Evolutionary conservation across 2,797 vertebrate genomes (phyloP), one percentile per base, ranked within the genome.

Genomic region (Lithobates pipiens): DNA sequence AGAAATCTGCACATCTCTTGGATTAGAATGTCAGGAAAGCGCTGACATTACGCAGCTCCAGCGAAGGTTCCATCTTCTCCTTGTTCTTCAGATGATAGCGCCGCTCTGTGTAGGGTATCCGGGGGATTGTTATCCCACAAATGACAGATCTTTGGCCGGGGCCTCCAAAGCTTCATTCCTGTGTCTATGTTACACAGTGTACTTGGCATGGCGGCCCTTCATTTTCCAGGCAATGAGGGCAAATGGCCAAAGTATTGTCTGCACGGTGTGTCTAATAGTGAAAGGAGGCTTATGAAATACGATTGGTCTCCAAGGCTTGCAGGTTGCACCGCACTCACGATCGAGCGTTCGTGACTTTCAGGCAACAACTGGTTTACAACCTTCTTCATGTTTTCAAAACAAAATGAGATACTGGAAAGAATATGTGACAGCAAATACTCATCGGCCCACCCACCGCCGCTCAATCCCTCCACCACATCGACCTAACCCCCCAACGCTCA

Each of bases 131-230:
- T 93, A 89, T 83, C 78, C 89, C 76, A 83, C 85, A 75, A 21
- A 82, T 81, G 92, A 92, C 88, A 87, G 80, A 79, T 90, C 88
- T 86, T 91, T 91, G 91, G 90, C 91, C 25, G 88, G 77, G 36
- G 85, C 74, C 82, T 88, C 80, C 85, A 86, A 88, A 91, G 87
- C 89, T 82, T 88, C 88, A 88, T 87, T 87, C 89, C 83, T 81
- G 72, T 82, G 82, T 88, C 88, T 91, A 89, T 91, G 89, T 90
- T 89, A 88, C 89, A 91, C 87, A 88, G 88, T 91, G 88, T 84
- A 84, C 89, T 91, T 92, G 88, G 89, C 89, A 86, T 84, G 42
- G 77, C 82, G 74, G 63, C 83, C 72, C 86, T 84, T 85, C 50
- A 86, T 91, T 91, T 91, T 89, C 89, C 91, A 90, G 85, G 88